phyloP scores from a whole-genome alignment of 2,888 invertebrate species.

The Ellobium chinense region DNA sequence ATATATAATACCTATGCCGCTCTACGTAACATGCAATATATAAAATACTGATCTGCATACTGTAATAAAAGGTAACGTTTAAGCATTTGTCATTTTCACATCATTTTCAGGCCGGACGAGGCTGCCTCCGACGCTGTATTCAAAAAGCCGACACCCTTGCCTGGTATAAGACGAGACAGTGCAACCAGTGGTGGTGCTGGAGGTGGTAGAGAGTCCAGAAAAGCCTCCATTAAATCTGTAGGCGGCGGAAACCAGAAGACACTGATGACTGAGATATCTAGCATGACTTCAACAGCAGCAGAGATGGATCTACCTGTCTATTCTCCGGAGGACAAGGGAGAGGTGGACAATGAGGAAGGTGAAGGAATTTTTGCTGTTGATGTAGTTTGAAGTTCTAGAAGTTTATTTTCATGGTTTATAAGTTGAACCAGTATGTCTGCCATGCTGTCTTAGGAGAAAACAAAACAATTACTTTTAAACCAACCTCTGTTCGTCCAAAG shows the following conservation, averaged over 20 bases:
- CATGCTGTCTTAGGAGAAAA: no score
- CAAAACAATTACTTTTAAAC: no score
- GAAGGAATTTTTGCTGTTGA: no score
- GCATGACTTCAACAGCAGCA: neutral
- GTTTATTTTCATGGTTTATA: no score
- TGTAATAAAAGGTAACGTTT: no score
- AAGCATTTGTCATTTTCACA: no score
- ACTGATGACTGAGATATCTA: neutral
- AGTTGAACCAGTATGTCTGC: no score
- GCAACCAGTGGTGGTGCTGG: neutral
- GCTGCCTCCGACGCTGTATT: neutral
- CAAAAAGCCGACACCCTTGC: neutral
- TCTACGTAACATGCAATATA: no score
- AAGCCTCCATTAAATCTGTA: neutral
- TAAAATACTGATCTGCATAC: no score
- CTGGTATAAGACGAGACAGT: neutral
- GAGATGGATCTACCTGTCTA: neutral
- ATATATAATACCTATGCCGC: no score
- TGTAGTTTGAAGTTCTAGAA: no score
- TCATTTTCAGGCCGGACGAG: neutral
- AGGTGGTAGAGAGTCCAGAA: neutral
- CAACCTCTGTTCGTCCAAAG: no score
- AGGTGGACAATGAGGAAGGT: neutral
- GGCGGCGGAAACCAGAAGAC: neutral
- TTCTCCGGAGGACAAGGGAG: neutral